A percentile compares a stretch with the other conserved stretches of the same genome.
Evolutionary conservation across 2,113 vertebrate genomes (phyloP).

Genomic region (Syngnathus typhle): DNA sequence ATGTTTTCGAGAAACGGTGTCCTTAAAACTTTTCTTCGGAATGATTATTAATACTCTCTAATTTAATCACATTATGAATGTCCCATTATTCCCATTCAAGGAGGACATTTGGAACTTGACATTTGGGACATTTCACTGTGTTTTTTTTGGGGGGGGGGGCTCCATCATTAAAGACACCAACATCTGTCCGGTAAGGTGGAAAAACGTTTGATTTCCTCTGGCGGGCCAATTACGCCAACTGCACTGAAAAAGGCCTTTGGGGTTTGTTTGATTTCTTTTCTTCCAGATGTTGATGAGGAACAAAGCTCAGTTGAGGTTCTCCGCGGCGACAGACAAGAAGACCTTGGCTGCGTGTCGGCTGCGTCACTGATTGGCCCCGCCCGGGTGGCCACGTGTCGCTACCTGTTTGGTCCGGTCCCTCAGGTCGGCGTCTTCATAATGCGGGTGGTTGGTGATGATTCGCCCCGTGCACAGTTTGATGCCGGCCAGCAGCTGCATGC

Average conservation of each 20-base stretch:
- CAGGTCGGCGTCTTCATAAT: slow-evolving; percentile 89
- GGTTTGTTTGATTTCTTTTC: not conserved
- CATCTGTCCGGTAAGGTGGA: not conserved
- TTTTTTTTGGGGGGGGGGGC: not conserved
- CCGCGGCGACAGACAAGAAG: not conserved
- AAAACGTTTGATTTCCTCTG: not conserved
- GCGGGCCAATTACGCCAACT: not conserved
- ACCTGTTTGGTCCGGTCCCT: slow-evolving; percentile 91
- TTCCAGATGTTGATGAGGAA: not conserved
- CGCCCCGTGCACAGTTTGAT: slow-evolving; percentile 96
- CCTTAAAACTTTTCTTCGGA: too few relatives aligned
- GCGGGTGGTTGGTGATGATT: slow-evolving; percentile 92
- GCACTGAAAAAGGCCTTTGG: too few relatives aligned
- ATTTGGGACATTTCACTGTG: not conserved
- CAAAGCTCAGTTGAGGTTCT: not conserved
- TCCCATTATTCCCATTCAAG: too few relatives aligned
- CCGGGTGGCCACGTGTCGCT: too few relatives aligned
- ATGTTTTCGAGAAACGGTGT: too few relatives aligned
- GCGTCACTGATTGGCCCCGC: too few relatives aligned
- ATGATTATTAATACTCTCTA: too few relatives aligned
- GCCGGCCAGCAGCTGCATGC: slow-evolving; percentile 96
- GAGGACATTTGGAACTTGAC: too few relatives aligned
- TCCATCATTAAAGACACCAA: not conserved
- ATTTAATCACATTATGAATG: too few relatives aligned
- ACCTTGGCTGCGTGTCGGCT: too few relatives aligned